These are phyloP conservation scores for Glomeris marginata DNA, from an alignment of 2,888 invertebrate species.

Conservation along the genomic window DNA sequence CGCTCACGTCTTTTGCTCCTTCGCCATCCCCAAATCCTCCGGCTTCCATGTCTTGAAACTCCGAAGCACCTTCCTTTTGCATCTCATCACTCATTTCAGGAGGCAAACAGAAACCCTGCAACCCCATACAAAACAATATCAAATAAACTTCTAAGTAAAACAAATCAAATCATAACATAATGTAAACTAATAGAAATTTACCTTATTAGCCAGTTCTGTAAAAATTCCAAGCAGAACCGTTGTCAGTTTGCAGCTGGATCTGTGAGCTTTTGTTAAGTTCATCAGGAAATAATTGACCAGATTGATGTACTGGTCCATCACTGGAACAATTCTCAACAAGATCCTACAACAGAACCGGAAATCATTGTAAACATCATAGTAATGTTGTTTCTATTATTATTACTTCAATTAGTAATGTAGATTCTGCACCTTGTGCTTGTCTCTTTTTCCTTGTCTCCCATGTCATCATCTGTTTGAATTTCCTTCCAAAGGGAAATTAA, in stretches of 20 bases:
- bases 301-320: slow-evolving; percentile 59
- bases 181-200: too few species aligned
- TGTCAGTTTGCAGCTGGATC: slow-evolving; percentile 64
- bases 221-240: slow-evolving; percentile 71
- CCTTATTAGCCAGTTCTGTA: slow-evolving; percentile 60
- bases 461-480: not conserved
- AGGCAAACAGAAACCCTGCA: slow-evolving; percentile 79
- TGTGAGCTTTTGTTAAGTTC: slow-evolving; percentile 59
- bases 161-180: too few species aligned
- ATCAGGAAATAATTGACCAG: slow-evolving; percentile 64
- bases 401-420: too few species aligned
- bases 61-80: slow-evolving; percentile 29
- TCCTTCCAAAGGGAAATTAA: not conserved
- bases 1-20: slow-evolving; percentile 89
- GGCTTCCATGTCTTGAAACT: slow-evolving; percentile 42
- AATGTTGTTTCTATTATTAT: too few species aligned
- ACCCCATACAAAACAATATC: slow-evolving; percentile 15
- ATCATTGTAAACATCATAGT: too few species aligned
- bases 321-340: slow-evolving; percentile 33
- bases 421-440: too few species aligned
- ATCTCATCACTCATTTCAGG: slow-evolving; percentile 53
- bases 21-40: slow-evolving; percentile 86
- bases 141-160: not conserved
- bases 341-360: too few species aligned
- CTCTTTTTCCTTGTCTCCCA: not conserved